Evolutionary conservation across 1,140 invertebrate species (phyloP).

Genomic region (Drosophila sp.): DNA sequence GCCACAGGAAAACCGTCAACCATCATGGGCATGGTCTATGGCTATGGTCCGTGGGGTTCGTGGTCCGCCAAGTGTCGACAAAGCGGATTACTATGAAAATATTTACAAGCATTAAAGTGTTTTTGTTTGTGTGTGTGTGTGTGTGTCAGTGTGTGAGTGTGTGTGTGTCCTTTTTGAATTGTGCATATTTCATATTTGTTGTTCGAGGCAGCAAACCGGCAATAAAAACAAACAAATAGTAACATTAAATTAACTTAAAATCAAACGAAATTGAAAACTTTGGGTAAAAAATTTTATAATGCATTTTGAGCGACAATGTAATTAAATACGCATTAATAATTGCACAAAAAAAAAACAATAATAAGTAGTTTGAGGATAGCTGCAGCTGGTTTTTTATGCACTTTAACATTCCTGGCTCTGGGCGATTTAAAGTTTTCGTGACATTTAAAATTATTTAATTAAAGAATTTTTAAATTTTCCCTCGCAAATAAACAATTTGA

Average conservation of each 20-base stretch:
- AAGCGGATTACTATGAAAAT: slow-evolving; percentile 74
- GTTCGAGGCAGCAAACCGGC: neutral
- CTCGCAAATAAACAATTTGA: no score
- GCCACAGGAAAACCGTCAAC: slow-evolving; percentile 10
- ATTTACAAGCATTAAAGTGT: slow-evolving; percentile 68
- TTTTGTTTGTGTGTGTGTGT: slow-evolving; percentile 12
- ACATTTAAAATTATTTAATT: no score
- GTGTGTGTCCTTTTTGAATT: slow-evolving; percentile 3
- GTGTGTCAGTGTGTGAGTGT: neutral
- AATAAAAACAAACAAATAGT: slow-evolving; percentile 4
- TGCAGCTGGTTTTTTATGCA: neutral
- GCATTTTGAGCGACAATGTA: neutral
- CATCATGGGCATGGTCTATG: slow-evolving; percentile 15
- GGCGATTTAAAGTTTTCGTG: no score
- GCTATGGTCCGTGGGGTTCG: slow-evolving; percentile 14
- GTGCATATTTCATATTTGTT: slow-evolving; percentile 10
- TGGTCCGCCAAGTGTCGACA: slow-evolving; percentile 48
- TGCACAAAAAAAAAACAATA: neutral
- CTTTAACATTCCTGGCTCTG: no score
- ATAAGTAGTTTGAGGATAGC: neutral
- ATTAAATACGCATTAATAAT: neutral
- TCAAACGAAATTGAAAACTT: neutral
- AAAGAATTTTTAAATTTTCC: no score
- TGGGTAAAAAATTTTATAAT: neutral
- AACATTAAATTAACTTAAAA: neutral